These are phyloP conservation scores for Melipona beecheii DNA, from an alignment of 2,888 invertebrate genomes.

Conservation along the genomic window DNA sequence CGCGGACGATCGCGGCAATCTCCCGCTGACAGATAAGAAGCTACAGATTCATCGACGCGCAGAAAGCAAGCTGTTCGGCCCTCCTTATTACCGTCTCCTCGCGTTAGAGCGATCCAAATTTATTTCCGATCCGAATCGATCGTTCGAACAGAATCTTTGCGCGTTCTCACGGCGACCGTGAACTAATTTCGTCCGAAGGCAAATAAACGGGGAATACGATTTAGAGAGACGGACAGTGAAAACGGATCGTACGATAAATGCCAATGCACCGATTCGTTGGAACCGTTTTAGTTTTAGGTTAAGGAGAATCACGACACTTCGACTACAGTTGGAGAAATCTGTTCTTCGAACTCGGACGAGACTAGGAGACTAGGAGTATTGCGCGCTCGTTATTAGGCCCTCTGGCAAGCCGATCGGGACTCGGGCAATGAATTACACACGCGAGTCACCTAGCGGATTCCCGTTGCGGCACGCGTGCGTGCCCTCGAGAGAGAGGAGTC, in stretches of 20 bases:
- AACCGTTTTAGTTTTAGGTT: no score
- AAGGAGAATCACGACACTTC: neutral
- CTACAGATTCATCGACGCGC: slow-evolving; percentile 43
- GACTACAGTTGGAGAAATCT: slow-evolving; percentile 41
- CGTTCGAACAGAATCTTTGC: neutral
- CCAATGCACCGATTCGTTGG: neutral
- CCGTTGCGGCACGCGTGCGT: slow-evolving; percentile 46
- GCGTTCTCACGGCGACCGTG: neutral
- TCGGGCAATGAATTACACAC: slow-evolving; percentile 4
- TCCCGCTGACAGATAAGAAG: slow-evolving; percentile 48
- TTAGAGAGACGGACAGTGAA: neutral
- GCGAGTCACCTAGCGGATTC: slow-evolving; percentile 29
- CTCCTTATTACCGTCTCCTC: neutral
- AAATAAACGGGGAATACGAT: neutral
- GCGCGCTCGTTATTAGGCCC: slow-evolving; percentile 27
- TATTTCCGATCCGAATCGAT: no score
- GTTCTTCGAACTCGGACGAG: slow-evolving; percentile 42
- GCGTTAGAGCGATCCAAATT: neutral
- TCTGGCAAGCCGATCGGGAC: slow-evolving; percentile 30
- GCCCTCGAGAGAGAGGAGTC: slow-evolving; percentile 37
- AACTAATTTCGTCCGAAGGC: neutral
- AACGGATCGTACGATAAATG: neutral
- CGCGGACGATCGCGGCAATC: slow-evolving; percentile 45
- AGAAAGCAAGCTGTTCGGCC: slow-evolving; percentile 37
- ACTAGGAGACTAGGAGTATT: slow-evolving; percentile 23